phyloP scores from a whole-genome alignment of 2,797 vertebrate genomes.

The Tangara arthus region DNA sequence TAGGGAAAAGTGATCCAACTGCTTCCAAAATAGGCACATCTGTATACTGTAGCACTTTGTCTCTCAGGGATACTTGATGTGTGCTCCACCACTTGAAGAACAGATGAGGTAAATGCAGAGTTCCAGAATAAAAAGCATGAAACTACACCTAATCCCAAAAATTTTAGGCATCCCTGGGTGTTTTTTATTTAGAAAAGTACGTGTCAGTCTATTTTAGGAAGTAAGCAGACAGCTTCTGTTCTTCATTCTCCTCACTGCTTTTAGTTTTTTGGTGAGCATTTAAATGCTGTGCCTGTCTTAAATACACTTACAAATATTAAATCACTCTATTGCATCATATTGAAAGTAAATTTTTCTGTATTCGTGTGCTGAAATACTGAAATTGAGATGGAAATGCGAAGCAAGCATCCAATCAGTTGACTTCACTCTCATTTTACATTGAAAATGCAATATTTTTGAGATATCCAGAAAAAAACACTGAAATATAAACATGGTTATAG shows the following conservation, averaged over 20 bases:
- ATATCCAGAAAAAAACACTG: background rate
- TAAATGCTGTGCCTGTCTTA: background rate
- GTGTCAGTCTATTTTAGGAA: background rate
- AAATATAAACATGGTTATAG: background rate
- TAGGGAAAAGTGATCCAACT: constrained; percentile 43
- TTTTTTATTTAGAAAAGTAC: background rate
- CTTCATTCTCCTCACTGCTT: background rate
- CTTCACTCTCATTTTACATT: background rate
- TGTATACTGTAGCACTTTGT: constrained; percentile 45
- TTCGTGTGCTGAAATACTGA: background rate
- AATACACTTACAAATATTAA: background rate
- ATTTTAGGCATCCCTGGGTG: background rate
- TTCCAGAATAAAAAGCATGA: background rate
- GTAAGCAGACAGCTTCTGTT: background rate
- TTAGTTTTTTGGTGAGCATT: background rate
- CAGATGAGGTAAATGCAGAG: background rate
- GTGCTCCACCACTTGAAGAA: background rate
- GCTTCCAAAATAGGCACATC: constrained; percentile 62
- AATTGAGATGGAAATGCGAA: background rate
- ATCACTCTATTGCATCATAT: background rate
- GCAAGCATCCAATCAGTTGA: background rate
- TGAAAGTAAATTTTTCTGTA: background rate
- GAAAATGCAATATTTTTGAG: background rate
- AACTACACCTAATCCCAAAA: background rate
- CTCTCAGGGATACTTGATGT: background rate